Percentiles rank a stretch among this genome's conserved stretches.
Evolutionary conservation across 2,113 vertebrate species (phyloP).

Genomic region (Pseudorasbora parva): DNA sequence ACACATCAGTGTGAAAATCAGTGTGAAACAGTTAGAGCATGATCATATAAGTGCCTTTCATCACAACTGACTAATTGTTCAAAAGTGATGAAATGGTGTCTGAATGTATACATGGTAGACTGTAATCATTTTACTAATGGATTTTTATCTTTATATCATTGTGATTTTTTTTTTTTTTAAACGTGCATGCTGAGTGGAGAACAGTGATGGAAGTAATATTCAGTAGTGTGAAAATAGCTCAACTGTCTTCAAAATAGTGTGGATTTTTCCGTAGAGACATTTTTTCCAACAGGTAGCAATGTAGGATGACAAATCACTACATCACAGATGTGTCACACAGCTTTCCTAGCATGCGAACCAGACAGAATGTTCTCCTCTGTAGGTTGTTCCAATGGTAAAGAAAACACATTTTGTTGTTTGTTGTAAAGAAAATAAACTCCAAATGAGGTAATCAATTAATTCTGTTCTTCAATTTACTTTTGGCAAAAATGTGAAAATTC

Average conservation of each 20-base stretch:
- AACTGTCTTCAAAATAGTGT: not conserved
- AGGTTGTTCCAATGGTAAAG: not conserved
- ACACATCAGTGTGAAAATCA: conserved; percentile 18
- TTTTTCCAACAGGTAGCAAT: not conserved
- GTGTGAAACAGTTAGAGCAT: not conserved
- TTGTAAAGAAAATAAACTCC: not conserved
- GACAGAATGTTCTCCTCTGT: not conserved
- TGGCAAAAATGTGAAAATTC: too few species aligned
- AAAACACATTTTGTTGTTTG: not conserved
- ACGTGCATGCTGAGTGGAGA: not conserved
- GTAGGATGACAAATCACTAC: not conserved
- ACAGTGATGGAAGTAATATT: not conserved
- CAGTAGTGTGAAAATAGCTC: not conserved
- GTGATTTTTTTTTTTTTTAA: conserved; percentile 18
- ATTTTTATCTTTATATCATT: not conserved
- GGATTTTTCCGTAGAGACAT: not conserved
- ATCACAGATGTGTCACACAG: not conserved
- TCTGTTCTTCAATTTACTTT: not conserved
- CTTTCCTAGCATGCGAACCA: not conserved
- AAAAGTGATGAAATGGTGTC: not conserved
- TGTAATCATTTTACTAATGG: not conserved
- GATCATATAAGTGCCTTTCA: not conserved
- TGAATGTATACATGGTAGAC: not conserved
- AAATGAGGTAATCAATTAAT: not conserved
- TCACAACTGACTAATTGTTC: not conserved